phyloP scores from a whole-genome alignment of 2,888 invertebrate genomes.

The Dorcus parallelipipedus region DNA sequence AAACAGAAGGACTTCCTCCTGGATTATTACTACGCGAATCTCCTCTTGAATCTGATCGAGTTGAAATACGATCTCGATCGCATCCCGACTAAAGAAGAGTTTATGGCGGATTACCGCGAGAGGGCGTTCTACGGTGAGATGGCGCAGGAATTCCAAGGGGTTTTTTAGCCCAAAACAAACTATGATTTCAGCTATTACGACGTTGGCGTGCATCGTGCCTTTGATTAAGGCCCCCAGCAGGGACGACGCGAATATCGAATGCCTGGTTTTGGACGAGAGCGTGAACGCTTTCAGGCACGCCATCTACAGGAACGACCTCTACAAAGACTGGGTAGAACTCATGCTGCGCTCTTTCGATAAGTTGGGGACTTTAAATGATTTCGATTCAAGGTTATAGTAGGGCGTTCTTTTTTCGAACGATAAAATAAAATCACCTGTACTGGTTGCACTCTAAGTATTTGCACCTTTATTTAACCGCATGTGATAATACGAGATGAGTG shows the following conservation, averaged over 20 bases:
- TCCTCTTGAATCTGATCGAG: slow-evolving; percentile 29
- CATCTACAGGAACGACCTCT: slow-evolving; percentile 39
- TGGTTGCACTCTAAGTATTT: no score
- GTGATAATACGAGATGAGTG: no score
- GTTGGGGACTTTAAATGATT: slow-evolving; percentile 30
- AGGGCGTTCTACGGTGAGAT: slow-evolving; percentile 32
- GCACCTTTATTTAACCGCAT: no score
- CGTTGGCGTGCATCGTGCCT: slow-evolving; percentile 38
- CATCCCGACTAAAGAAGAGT: slow-evolving; percentile 33
- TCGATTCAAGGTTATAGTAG: no score
- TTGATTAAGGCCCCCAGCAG: slow-evolving; percentile 38
- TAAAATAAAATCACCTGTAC: no score
- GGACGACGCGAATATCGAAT: slow-evolving; percentile 39
- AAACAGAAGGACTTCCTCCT: slow-evolving; percentile 32
- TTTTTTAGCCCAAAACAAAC: background rate
- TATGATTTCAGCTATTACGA: slow-evolving; percentile 33
- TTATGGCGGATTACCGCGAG: slow-evolving; percentile 31
- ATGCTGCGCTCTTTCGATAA: slow-evolving; percentile 39
- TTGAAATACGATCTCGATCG: slow-evolving; percentile 32
- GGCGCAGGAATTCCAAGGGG: no score
- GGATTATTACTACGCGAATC: slow-evolving; percentile 34
- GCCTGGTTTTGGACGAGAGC: slow-evolving; percentile 33
- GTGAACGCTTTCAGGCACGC: slow-evolving; percentile 37
- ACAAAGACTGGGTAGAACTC: slow-evolving; percentile 35
- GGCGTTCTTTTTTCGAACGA: no score